phyloP scores from a whole-genome alignment of 2,113 vertebrate genomes.

The Cyrtonyx montezumae region DNA sequence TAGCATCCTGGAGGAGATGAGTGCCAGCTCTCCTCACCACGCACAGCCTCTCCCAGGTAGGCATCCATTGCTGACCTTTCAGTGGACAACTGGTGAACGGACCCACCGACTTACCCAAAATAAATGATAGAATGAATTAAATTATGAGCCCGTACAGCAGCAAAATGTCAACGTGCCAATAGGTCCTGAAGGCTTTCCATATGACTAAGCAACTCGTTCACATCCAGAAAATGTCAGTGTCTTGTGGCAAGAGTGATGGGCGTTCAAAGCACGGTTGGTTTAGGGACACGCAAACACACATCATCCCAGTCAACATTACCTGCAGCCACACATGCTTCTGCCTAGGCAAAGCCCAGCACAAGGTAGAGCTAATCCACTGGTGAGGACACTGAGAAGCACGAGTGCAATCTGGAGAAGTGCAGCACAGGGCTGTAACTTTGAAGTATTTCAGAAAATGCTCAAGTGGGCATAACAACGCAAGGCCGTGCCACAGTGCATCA shows the following conservation, averaged over 20 bases:
- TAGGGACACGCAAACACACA: not conserved
- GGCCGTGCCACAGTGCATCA: not conserved
- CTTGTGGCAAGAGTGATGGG: not conserved
- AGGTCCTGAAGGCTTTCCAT: not conserved
- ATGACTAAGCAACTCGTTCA: not conserved
- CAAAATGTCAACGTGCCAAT: not conserved
- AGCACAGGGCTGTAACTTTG: not conserved
- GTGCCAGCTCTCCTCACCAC: not conserved
- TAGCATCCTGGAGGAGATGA: rapidly evolving
- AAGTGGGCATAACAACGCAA: not conserved
- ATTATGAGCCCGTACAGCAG: not conserved
- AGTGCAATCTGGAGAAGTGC: not conserved
- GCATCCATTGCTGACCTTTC: rapidly evolving
- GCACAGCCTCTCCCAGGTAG: rapidly evolving
- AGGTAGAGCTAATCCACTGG: not conserved
- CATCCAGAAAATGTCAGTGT: not conserved
- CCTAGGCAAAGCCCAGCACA: not conserved
- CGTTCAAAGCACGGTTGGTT: rapidly evolving
- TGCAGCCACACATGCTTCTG: rapidly evolving
- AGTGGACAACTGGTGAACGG: rapidly evolving
- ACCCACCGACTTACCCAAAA: not conserved
- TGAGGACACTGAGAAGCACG: not conserved
- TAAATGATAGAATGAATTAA: not conserved
- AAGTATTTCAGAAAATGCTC: not conserved
- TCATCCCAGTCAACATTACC: not conserved